These are phyloP conservation scores for Spodoptera picta DNA, from an alignment of 2,888 invertebrate species.

Conservation along the genomic window DNA sequence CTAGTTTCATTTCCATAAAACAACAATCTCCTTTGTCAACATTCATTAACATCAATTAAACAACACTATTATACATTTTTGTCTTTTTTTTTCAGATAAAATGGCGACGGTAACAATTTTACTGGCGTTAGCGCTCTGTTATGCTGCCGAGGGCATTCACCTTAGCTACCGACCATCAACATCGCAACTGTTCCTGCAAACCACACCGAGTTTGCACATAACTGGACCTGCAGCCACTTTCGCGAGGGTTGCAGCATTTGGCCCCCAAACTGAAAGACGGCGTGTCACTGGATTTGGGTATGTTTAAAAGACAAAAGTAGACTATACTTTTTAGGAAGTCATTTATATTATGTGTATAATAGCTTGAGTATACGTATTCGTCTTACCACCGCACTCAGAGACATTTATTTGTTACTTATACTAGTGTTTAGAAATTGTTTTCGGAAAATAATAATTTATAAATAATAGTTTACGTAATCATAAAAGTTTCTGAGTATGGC, in stretches of 20 bases:
- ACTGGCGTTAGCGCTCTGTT: constrained; percentile 57
- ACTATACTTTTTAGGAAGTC: no score
- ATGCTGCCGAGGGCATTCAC: constrained; percentile 57
- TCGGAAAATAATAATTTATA: no score
- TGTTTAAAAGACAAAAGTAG: constrained; percentile 6
- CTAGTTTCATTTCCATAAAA: no score
- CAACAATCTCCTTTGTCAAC: no score
- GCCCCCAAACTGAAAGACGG: constrained; percentile 65
- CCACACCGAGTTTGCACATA: constrained; percentile 47
- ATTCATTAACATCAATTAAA: no score
- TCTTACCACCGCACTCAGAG: no score
- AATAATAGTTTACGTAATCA: no score
- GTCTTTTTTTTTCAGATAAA: constrained; percentile 64
- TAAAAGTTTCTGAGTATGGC: no score
- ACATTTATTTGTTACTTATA: no score
- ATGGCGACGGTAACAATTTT: constrained; percentile 59
- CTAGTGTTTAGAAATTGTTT: no score
- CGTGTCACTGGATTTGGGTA: constrained; percentile 77
- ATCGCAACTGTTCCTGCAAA: constrained; percentile 50
- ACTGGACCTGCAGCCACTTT: constrained; percentile 58
- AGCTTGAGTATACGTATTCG: no score
- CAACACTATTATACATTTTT: neutral
- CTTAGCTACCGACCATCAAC: constrained; percentile 45
- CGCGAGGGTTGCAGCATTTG: constrained; percentile 53
- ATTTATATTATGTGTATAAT: no score